phyloP scores from a whole-genome alignment of 2,888 invertebrate genomes.

The Dicranocentrus wangi region DNA sequence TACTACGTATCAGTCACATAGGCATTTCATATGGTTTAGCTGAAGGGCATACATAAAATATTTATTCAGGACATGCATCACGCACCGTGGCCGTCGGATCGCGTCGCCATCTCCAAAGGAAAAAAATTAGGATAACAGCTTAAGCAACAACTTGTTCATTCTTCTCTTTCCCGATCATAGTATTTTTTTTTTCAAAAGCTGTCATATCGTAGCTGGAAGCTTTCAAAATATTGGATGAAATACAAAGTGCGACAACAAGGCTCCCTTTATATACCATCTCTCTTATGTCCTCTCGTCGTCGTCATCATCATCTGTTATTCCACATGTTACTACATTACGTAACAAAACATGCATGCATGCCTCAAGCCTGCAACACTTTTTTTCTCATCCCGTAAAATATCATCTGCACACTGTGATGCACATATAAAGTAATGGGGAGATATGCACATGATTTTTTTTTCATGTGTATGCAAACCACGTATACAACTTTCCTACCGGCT shows the following conservation, averaged over 20 bases:
- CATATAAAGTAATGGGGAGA: neutral
- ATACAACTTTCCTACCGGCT: conserved; percentile 1
- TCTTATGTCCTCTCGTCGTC: neutral
- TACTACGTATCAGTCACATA: too few relatives aligned
- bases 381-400: neutral
- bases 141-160: conserved; percentile 19
- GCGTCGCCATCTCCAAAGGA: too few relatives aligned
- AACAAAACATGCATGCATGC: neutral
- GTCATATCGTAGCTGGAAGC: conserved; percentile 9
- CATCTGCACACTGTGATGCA: too few relatives aligned
- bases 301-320: conserved; percentile 8
- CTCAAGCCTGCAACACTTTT: conserved; percentile 36
- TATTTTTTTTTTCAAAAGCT: neutral
- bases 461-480: conserved; percentile 26
- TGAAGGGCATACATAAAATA: too few relatives aligned
- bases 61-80: too few relatives aligned
- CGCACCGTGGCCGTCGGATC: too few relatives aligned
- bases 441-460: neutral
- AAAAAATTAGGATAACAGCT: conserved; percentile 28
- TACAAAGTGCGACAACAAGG: too few relatives aligned
- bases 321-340: conserved; percentile 27
- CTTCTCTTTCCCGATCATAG: neutral
- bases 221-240: neutral
- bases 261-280: too few relatives aligned
- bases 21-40: too few relatives aligned